Evolutionary conservation across 2,888 invertebrate genomes (phyloP).

Genomic region (Cephonodes hylas): DNA sequence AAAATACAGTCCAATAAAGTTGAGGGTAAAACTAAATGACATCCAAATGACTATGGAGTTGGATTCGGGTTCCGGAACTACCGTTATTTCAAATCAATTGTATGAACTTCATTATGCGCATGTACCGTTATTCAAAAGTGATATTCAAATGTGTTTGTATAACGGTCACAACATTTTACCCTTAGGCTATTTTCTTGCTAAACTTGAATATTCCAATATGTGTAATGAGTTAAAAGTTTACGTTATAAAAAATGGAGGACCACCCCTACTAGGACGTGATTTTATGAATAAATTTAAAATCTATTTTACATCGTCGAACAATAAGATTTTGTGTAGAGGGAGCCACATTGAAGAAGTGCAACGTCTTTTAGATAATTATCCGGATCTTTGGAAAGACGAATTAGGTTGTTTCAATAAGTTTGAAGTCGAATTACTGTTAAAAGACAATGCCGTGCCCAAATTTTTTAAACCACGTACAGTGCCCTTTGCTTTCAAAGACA

Average conservation of each 20-base stretch:
- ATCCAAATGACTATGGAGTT: background rate
- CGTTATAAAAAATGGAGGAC: constrained; percentile 13
- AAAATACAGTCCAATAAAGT: no score
- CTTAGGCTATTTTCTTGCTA: constrained; percentile 11
- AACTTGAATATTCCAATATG: background rate
- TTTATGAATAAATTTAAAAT: constrained; percentile 11
- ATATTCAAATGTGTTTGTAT: constrained; percentile 14
- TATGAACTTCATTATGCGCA: background rate
- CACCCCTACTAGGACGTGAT: constrained; percentile 13
- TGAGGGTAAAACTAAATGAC: no score
- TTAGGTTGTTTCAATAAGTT: constrained; percentile 18
- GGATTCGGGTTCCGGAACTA: background rate
- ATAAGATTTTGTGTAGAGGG: background rate
- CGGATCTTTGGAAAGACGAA: constrained; percentile 5
- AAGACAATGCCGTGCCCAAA: constrained; percentile 15
- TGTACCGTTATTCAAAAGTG: background rate
- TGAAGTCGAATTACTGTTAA: constrained; percentile 19
- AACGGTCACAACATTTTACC: constrained; percentile 11
- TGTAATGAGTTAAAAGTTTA: background rate
- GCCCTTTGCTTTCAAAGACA: constrained; percentile 20
- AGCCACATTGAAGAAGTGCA: background rate
- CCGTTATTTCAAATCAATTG: background rate
- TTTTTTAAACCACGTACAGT: constrained; percentile 22
- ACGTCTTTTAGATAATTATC: background rate
- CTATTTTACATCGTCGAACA: background rate